Conservation (phyloP, 2,888 invertebrate species). For the Stomorhina lunata region DNA sequence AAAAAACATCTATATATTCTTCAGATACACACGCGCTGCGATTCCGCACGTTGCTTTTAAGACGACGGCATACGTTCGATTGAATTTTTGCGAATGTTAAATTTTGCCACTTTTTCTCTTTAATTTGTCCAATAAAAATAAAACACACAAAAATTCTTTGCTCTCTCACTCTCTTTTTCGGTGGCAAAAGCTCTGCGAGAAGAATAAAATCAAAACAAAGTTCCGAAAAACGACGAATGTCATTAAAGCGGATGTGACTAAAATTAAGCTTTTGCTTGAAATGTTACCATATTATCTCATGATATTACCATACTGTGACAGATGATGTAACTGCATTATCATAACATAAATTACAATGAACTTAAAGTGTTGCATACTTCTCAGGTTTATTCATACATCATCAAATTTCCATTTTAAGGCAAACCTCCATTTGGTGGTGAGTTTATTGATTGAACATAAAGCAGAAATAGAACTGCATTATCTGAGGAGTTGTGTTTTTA, state of each 20-base stretch:
- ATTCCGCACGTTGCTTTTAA: conserved; percentile 62
- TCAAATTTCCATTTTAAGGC: too few species aligned
- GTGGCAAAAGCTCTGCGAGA: conserved; percentile 34
- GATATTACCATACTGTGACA: too few species aligned
- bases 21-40: conserved; percentile 64
- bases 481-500: too few species aligned
- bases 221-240: conserved; percentile 2
- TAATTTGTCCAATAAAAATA: conserved; percentile 3
- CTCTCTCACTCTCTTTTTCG: conserved; percentile 17
- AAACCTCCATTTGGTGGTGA: too few species aligned
- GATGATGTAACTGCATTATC: too few species aligned
- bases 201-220: conserved; percentile 37
- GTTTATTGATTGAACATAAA: too few species aligned
- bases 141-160: background rate
- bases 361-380: too few species aligned
- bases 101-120: conserved; percentile 60
- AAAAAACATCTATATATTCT: conserved; percentile 44
- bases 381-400: too few species aligned
- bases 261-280: conserved; percentile 5
- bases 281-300: conserved; percentile 10
- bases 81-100: conserved; percentile 64
- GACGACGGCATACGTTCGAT: conserved; percentile 66
- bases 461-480: too few species aligned
- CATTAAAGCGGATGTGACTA: background rate
- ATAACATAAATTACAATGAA: too few species aligned